Conservation (phyloP, 2,113 vertebrate species). For the Corythornis madagascariensis region DNA sequence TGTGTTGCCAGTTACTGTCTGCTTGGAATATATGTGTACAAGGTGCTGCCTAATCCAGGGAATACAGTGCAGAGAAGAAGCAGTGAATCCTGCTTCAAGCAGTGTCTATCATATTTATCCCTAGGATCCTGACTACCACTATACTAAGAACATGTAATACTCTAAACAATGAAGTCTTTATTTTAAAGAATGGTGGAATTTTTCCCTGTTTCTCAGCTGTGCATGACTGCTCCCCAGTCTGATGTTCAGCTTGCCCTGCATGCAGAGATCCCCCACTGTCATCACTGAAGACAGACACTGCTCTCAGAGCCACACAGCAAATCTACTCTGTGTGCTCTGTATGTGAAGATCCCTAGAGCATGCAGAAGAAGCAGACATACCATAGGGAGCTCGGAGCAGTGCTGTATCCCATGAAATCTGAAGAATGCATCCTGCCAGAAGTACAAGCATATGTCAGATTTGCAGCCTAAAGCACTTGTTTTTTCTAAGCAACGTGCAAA, state of each 20-base stretch:
- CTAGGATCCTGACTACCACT: constrained; percentile 2
- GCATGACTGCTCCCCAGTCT: constrained; percentile 8
- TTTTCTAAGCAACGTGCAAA: neutral
- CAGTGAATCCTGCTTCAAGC: constrained; percentile 17
- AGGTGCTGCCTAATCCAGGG: constrained; percentile 31
- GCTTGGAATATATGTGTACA: neutral
- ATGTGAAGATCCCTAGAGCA: constrained; percentile 12
- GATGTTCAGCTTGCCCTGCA: constrained; percentile 14
- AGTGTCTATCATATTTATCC: constrained; percentile 8
- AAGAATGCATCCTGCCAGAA: neutral
- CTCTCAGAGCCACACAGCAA: constrained; percentile 15
- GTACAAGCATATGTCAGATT: constrained; percentile 8
- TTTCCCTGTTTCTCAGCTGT: constrained; percentile 12
- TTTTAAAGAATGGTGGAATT: neutral
- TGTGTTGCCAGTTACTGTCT: neutral
- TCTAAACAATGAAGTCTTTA: constrained; percentile 1
- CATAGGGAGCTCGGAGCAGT: neutral
- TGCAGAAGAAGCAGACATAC: neutral
- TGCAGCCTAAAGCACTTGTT: constrained; percentile 29
- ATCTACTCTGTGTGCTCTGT: neutral
- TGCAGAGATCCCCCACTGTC: constrained; percentile 7
- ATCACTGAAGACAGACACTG: constrained; percentile 3
- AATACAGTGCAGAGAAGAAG: neutral
- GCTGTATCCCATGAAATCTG: constrained; percentile 13
- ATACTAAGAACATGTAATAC: neutral